Conservation (phyloP, 2,888 invertebrate genomes). For the Brenthis ino region DNA sequence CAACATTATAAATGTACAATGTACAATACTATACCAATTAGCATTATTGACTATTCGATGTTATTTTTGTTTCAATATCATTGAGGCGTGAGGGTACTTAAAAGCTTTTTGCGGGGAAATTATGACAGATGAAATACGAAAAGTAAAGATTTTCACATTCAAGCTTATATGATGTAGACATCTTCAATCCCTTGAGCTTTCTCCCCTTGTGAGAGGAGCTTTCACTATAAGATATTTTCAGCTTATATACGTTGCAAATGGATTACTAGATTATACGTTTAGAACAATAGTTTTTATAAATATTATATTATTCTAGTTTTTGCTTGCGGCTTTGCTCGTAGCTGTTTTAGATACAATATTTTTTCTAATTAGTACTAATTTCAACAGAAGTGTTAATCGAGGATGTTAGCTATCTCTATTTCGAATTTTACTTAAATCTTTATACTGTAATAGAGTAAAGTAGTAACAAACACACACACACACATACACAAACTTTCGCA, state of each 20-base stretch:
- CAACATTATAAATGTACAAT: too few relatives aligned
- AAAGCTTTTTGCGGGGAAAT: constrained; percentile 56
- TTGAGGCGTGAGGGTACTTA: constrained; percentile 40
- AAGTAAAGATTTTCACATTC: constrained; percentile 64
- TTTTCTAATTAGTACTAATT: too few relatives aligned
- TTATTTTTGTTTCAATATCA: constrained; percentile 33
- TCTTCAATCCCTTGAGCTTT: constrained; percentile 69
- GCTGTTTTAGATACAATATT: too few relatives aligned
- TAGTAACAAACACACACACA: too few relatives aligned
- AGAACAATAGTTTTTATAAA: too few relatives aligned
- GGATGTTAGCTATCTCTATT: too few relatives aligned
- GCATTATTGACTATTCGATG: constrained; percentile 1
- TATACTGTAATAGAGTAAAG: too few relatives aligned
- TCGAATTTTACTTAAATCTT: too few relatives aligned
- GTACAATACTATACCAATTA: not conserved
- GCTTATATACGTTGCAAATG: constrained; percentile 4
- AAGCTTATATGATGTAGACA: constrained; percentile 59
- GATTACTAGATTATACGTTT: not conserved
- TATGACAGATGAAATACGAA: constrained; percentile 71
- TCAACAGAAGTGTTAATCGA: too few relatives aligned
- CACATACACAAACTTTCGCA: too few relatives aligned
- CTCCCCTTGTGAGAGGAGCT: constrained; percentile 42
- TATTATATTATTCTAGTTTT: not conserved
- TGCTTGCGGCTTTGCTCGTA: too few relatives aligned
- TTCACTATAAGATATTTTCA: constrained; percentile 15